A percentile compares a stretch with the other conserved stretches of the same genome.
These are phyloP conservation scores for Ectemnius cavifrons DNA, from an alignment of 2,888 invertebrate genomes.

Conservation along the genomic window DNA sequence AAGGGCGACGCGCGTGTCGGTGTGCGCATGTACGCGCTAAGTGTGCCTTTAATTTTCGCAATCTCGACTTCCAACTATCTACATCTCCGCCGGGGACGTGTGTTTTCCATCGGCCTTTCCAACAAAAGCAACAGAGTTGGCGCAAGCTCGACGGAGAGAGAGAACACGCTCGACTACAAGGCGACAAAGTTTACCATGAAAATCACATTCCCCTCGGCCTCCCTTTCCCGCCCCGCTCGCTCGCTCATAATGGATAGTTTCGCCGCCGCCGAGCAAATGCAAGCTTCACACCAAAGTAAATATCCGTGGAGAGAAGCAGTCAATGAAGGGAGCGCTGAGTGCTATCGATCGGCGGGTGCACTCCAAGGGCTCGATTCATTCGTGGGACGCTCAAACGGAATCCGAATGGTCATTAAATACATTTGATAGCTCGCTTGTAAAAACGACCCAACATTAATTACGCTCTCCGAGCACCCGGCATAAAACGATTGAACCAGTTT, in stretches of 20 bases:
- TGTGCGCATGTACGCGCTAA: too few relatives aligned
- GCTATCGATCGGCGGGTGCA: slow-evolving; percentile 36
- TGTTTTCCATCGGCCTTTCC: not conserved
- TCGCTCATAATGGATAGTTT: slow-evolving; percentile 3
- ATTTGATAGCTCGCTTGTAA: slow-evolving; percentile 44
- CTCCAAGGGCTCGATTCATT: slow-evolving; percentile 27
- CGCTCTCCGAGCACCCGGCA: slow-evolving; percentile 10
- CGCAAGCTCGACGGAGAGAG: not conserved
- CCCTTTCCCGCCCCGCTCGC: not conserved
- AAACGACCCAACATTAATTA: slow-evolving; percentile 46
- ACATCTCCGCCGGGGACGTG: too few relatives aligned
- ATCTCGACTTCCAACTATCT: too few relatives aligned
- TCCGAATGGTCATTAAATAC: slow-evolving; percentile 36
- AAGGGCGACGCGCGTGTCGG: too few relatives aligned
- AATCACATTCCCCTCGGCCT: not conserved
- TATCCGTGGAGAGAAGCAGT: slow-evolving; percentile 31
- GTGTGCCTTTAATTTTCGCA: too few relatives aligned
- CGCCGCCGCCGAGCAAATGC: not conserved
- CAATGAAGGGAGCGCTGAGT: slow-evolving; percentile 40
- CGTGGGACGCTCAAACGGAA: slow-evolving; percentile 22
- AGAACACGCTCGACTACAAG: too few relatives aligned
- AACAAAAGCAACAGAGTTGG: not conserved
- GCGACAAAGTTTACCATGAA: not conserved
- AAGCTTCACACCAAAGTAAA: slow-evolving; percentile 22
- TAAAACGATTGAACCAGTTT: slow-evolving; percentile 28